These are phyloP conservation scores for Lapara coniferarum DNA, from an alignment of 2,888 invertebrate genomes.

Conservation along the genomic window DNA sequence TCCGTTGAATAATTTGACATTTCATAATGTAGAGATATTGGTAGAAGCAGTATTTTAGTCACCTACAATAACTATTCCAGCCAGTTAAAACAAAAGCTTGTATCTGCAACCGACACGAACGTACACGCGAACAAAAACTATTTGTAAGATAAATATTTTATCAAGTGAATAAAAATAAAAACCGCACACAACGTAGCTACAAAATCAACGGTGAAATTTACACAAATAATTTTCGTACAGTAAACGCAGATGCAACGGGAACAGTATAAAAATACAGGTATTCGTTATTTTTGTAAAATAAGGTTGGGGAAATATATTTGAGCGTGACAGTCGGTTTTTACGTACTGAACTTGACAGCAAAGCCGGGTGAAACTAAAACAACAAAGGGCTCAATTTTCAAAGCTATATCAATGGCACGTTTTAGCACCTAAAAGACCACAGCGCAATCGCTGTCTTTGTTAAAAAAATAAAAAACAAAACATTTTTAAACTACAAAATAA, in stretches of 20 bases:
- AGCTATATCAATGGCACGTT: neutral
- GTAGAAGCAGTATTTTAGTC: neutral
- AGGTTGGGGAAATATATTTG: neutral
- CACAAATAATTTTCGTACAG: neutral
- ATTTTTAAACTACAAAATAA: no score
- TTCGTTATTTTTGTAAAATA: neutral
- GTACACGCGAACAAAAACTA: neutral
- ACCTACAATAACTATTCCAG: neutral
- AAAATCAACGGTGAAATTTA: neutral
- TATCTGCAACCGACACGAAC: neutral
- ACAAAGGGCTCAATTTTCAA: slow-evolving; percentile 10
- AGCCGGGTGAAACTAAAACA: neutral
- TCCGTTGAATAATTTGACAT: no score
- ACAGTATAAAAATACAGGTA: neutral
- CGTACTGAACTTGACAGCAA: neutral
- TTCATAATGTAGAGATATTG: no score
- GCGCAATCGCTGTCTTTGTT: neutral
- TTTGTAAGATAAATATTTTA: slow-evolving; percentile 1
- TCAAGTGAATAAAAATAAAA: slow-evolving; percentile 6
- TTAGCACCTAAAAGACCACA: neutral
- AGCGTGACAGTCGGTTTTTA: neutral
- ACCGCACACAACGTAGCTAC: neutral
- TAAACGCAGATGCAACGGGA: neutral
- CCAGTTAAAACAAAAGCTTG: neutral
- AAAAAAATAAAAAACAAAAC: no score